Evolutionary conservation across 2,888 invertebrate genomes (phyloP).

Genomic region (Andrena bicolor): DNA sequence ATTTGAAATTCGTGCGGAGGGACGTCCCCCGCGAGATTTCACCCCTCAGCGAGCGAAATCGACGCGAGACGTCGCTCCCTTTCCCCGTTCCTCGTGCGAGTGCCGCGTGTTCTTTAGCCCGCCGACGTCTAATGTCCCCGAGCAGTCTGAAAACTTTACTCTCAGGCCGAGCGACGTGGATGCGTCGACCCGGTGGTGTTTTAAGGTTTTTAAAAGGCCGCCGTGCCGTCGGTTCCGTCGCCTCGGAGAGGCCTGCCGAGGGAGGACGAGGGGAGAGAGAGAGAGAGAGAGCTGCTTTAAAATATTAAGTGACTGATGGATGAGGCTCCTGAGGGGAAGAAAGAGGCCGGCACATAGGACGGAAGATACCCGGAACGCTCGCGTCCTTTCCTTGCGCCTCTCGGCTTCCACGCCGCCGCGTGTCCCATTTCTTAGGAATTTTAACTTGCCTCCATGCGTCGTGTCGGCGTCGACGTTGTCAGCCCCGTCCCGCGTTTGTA

Average conservation of each 20-base stretch:
- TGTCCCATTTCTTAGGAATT: conserved; percentile 66
- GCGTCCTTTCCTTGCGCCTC: conserved; percentile 47
- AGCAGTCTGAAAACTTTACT: conserved; percentile 79
- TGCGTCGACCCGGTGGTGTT: conserved; percentile 74
- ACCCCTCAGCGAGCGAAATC: conserved; percentile 52
- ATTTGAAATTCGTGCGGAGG: conserved; percentile 70
- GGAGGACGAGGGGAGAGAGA: conserved; percentile 69
- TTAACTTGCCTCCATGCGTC: conserved; percentile 42
- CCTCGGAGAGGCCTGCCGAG: conserved; percentile 36
- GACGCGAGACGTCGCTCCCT: conserved; percentile 60
- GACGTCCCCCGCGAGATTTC: conserved; percentile 65
- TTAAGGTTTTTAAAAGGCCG: conserved; percentile 81
- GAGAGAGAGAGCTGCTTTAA: conserved; percentile 78
- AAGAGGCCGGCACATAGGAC: conserved; percentile 42
- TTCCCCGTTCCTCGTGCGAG: neutral
- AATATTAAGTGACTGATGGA: conserved; percentile 84
- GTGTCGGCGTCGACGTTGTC: conserved; percentile 1
- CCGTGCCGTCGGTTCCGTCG: conserved; percentile 55
- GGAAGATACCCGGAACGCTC: conserved; percentile 37
- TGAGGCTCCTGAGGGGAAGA: conserved; percentile 80
- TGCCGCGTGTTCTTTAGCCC: conserved; percentile 14
- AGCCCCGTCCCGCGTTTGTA: neutral
- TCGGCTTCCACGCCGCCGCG: conserved; percentile 35
- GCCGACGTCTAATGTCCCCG: conserved; percentile 73
- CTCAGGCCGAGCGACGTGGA: conserved; percentile 74